A percentile compares a stretch with the other conserved stretches of the same genome.
Evolutionary conservation across 2,113 vertebrate genomes (phyloP).

Genomic region (Willisornis vidua): DNA sequence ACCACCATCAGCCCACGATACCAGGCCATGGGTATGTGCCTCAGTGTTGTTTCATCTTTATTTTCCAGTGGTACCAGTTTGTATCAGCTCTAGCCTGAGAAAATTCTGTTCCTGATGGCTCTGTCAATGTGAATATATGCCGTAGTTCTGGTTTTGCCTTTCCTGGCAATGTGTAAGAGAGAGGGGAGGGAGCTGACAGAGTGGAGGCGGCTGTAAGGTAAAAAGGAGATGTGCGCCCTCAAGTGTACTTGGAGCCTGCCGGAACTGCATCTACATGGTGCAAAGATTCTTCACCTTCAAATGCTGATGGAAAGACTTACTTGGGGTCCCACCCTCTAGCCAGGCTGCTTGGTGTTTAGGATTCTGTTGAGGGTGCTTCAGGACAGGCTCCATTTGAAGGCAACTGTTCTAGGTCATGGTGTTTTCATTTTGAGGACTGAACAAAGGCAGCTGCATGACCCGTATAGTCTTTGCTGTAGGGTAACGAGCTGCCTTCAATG

Average conservation of each 20-base stretch:
- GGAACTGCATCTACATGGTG: background rate
- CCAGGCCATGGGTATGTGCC: slow-evolving; percentile 93
- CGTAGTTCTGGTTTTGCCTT: background rate
- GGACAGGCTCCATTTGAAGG: background rate
- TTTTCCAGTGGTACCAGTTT: background rate
- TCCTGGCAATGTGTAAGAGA: background rate
- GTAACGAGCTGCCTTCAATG: background rate
- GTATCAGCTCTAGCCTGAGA: background rate
- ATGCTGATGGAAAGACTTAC: background rate
- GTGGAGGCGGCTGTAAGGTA: background rate
- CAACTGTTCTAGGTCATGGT: background rate
- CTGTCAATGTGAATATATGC: background rate
- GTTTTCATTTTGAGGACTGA: background rate
- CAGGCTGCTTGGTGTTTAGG: background rate
- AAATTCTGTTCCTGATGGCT: background rate
- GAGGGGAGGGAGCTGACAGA: background rate
- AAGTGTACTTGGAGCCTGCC: background rate
- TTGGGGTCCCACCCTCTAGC: background rate
- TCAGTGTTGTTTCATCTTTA: background rate
- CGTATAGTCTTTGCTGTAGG: fast-evolving
- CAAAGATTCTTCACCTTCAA: background rate
- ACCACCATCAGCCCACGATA: slow-evolving; percentile 97
- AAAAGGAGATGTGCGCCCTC: background rate
- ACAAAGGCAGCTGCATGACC: background rate
- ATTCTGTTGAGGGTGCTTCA: background rate